These are phyloP conservation scores for Ylistrum balloti DNA, from an alignment of 1,140 invertebrate species.

Conservation along the genomic window DNA sequence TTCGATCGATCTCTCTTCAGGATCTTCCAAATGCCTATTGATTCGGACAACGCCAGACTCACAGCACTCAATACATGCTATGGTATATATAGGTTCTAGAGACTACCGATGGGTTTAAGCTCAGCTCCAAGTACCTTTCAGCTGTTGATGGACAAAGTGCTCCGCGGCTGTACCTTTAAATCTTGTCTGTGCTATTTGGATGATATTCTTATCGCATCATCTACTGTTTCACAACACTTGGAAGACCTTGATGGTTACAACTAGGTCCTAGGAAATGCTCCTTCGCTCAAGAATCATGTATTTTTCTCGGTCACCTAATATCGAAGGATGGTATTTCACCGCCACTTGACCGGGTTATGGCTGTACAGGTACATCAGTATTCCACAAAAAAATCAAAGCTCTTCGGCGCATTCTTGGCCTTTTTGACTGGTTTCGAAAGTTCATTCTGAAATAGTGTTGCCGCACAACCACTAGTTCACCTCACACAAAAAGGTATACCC, in stretches of 20 bases:
- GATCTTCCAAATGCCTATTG: too few relatives aligned
- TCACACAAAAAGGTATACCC: background rate
- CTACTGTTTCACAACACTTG: slow-evolving; percentile 49
- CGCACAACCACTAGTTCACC: background rate
- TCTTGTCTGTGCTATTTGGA: too few relatives aligned
- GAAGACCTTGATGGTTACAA: slow-evolving; percentile 51
- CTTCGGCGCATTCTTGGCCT: background rate
- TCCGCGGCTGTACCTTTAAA: slow-evolving; percentile 53
- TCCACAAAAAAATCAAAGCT: background rate
- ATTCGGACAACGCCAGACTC: too few relatives aligned
- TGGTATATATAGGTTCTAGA: slow-evolving; percentile 57
- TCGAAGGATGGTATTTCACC: slow-evolving; percentile 44
- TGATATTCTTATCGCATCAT: slow-evolving; percentile 30
- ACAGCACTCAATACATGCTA: too few relatives aligned
- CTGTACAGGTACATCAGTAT: background rate
- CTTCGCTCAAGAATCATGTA: slow-evolving; percentile 28
- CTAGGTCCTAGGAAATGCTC: slow-evolving; percentile 42
- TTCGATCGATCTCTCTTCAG: too few relatives aligned
- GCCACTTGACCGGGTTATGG: slow-evolving; percentile 36
- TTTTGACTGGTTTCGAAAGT: slow-evolving; percentile 50
- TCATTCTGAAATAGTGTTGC: slow-evolving; percentile 48
- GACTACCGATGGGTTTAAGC: slow-evolving; percentile 45
- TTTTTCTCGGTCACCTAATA: slow-evolving; percentile 49
- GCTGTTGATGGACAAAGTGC: too few relatives aligned
- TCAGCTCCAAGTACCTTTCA: too few relatives aligned